These are phyloP conservation scores for Geotrupes spiniger DNA, from an alignment of 2,888 invertebrate species.

Conservation along the genomic window DNA sequence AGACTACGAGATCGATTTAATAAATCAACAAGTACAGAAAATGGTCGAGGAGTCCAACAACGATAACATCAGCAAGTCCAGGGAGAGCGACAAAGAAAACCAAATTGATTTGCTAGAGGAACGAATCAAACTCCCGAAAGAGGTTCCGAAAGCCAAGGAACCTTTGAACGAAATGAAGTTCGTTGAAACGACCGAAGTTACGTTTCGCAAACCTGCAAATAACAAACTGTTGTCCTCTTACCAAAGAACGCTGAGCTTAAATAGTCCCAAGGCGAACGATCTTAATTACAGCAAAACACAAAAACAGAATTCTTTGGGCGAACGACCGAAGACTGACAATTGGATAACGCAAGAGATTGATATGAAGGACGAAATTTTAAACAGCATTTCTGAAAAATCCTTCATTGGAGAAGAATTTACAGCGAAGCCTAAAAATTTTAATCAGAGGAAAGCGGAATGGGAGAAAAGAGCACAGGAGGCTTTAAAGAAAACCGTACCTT, in stretches of 20 bases:
- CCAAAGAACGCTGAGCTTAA: constrained; percentile 39
- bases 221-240: constrained; percentile 24
- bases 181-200: constrained; percentile 37
- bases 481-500: constrained; percentile 55
- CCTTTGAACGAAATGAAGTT: constrained; percentile 35
- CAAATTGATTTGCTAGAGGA: constrained; percentile 56
- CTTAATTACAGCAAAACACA: constrained; percentile 37
- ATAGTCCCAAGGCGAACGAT: constrained; percentile 34
- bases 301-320: constrained; percentile 40
- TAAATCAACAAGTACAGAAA: constrained; percentile 59
- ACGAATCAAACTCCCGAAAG: constrained; percentile 37
- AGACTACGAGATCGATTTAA: constrained; percentile 62
- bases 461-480: constrained; percentile 73
- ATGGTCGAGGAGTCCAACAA: constrained; percentile 49
- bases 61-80: constrained; percentile 54
- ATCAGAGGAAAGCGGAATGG: constrained; percentile 75
- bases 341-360: constrained; percentile 22
- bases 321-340: constrained; percentile 44
- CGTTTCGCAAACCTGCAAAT: constrained; percentile 37
- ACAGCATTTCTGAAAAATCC: constrained; percentile 35
- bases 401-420: constrained; percentile 40
- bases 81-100: constrained; percentile 75
- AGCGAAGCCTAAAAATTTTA: constrained; percentile 67
- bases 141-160: constrained; percentile 32
- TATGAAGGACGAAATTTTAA: constrained; percentile 29